Percentiles rank a stretch among this genome's conserved stretches.
Evolutionary conservation across 2,888 invertebrate species (phyloP).

Genomic region (Lasioglossum zephyrum): DNA sequence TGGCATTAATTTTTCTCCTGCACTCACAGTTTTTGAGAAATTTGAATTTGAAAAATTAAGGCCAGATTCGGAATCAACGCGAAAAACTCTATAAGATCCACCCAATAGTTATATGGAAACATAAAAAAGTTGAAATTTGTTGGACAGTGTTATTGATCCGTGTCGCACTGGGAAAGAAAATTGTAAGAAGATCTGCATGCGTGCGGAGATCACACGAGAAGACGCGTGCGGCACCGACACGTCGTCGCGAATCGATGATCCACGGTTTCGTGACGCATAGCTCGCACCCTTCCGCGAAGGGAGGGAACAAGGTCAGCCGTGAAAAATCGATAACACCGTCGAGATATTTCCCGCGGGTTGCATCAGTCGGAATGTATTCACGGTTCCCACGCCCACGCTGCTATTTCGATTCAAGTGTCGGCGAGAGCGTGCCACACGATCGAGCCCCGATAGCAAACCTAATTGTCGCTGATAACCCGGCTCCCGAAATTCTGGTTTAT

Average conservation of each 20-base stretch:
- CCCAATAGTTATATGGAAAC: too few species aligned
- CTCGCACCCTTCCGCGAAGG: conserved; percentile 8
- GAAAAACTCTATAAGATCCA: too few species aligned
- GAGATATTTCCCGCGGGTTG: background rate
- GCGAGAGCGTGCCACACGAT: background rate
- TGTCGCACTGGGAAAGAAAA: background rate
- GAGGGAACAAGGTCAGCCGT: conserved; percentile 42
- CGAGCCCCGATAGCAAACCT: background rate
- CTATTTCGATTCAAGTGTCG: background rate
- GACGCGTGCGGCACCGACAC: background rate
- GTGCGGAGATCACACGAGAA: background rate
- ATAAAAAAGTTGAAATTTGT: too few species aligned
- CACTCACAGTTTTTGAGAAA: too few species aligned
- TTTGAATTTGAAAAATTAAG: too few species aligned
- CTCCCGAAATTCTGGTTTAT: background rate
- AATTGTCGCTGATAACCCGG: background rate
- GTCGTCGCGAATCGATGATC: background rate
- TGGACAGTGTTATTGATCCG: background rate
- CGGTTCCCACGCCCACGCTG: background rate
- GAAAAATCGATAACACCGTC: conserved; percentile 45
- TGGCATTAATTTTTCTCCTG: too few species aligned
- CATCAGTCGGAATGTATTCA: background rate
- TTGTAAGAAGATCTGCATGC: background rate
- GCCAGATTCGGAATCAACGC: too few species aligned
- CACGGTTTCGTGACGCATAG: background rate